A percentile compares a stretch with the other conserved stretches of the same genome.
phyloP scores from a whole-genome alignment of 2,888 invertebrate genomes.

The Aplocera efformata region DNA sequence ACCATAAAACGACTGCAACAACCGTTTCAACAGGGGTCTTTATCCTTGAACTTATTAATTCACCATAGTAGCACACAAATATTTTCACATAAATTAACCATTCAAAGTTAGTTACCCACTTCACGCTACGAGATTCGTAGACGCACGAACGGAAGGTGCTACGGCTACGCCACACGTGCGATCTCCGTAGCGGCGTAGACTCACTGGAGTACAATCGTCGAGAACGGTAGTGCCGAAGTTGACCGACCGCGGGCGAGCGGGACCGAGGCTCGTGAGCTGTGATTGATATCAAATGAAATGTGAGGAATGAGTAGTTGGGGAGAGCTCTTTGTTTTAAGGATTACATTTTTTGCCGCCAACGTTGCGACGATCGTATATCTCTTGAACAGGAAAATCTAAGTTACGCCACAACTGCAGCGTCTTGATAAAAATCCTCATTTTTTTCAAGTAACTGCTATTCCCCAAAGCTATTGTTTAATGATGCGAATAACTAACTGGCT shows the following conservation, averaged over 20 bases:
- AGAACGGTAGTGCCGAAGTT: slow-evolving; percentile 54
- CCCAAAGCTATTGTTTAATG: slow-evolving; percentile 25
- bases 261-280: slow-evolving; percentile 67
- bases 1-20: slow-evolving; percentile 58
- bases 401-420: slow-evolving; percentile 24
- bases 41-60: slow-evolving; percentile 44
- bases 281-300: slow-evolving; percentile 80
- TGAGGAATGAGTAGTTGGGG: slow-evolving; percentile 74
- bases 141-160: slow-evolving; percentile 45
- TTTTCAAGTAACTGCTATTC: slow-evolving; percentile 18
- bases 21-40: slow-evolving; percentile 31
- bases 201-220: slow-evolving; percentile 61
- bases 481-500: slow-evolving; percentile 21
- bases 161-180: slow-evolving; percentile 59
- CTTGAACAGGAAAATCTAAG: slow-evolving; percentile 25
- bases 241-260: slow-evolving; percentile 56
- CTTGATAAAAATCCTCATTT: slow-evolving; percentile 32
- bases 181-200: slow-evolving; percentile 55
- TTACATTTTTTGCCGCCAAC: slow-evolving; percentile 53
- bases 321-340: slow-evolving; percentile 73
- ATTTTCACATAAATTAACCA: slow-evolving; percentile 39
- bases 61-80: slow-evolving; percentile 49
- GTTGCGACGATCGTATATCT: slow-evolving; percentile 35
- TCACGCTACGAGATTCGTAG: slow-evolving; percentile 46
- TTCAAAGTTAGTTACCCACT: slow-evolving; percentile 44